These are phyloP conservation scores for Conus betulinus DNA, from an alignment of 1,140 invertebrate genomes.

Conservation along the genomic window DNA sequence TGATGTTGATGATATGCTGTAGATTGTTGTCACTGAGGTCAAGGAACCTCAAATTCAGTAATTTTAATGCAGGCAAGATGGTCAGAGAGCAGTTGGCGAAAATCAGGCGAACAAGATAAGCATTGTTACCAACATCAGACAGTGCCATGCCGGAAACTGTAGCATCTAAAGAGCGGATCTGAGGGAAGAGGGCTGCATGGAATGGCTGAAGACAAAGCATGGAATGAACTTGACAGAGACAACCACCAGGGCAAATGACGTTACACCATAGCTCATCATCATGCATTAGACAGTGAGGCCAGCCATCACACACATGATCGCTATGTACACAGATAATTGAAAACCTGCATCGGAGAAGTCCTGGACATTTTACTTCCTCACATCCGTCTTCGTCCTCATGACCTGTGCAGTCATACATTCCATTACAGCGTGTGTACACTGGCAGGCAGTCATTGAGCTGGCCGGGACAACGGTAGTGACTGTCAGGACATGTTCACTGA, in stretches of 20 bases:
- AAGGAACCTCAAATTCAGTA: background rate
- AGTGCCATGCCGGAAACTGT: background rate
- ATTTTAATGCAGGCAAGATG: background rate
- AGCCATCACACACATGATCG: slow-evolving; percentile 26
- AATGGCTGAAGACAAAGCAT: slow-evolving; percentile 14
- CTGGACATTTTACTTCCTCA: slow-evolving; percentile 28
- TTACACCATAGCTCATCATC: slow-evolving; percentile 40
- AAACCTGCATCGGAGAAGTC: slow-evolving; percentile 22
- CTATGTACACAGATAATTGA: slow-evolving; percentile 31
- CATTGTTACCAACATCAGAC: background rate
- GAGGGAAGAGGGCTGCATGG: background rate
- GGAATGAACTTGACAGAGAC: slow-evolving; percentile 12
- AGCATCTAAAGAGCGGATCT: slow-evolving; percentile 8
- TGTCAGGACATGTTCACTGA: slow-evolving; percentile 5
- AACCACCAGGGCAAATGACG: slow-evolving; percentile 46
- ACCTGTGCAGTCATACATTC: slow-evolving; percentile 2
- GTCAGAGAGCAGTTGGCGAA: background rate
- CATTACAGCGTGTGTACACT: slow-evolving; percentile 24
- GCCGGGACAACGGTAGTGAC: slow-evolving; percentile 16
- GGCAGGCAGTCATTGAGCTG: background rate
- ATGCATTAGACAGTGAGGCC: slow-evolving; percentile 31
- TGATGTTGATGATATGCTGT: background rate
- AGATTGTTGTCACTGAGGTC: slow-evolving; percentile 39
- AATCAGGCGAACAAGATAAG: background rate
- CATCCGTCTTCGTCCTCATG: slow-evolving; percentile 18